A percentile compares a stretch with the other conserved stretches of the same genome.
Conservation (phyloP, 2,888 invertebrate species). For the Epirrhoe tristata region DNA sequence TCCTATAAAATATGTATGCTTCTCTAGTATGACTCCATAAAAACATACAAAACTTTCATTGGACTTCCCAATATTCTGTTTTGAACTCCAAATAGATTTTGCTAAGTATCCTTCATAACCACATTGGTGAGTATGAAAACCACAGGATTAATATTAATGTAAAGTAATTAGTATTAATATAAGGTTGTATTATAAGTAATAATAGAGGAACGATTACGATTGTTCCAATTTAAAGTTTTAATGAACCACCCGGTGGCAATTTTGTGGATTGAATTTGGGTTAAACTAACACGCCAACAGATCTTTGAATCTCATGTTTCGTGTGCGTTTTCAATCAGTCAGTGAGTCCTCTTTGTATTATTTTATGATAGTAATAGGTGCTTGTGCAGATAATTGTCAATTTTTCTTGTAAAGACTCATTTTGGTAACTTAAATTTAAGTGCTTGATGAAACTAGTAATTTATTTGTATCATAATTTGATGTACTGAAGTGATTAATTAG, state of each 20-base stretch:
- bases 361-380: slow-evolving; percentile 76
- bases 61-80: neutral
- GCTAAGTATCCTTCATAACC: slow-evolving; percentile 10
- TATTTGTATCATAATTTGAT: slow-evolving; percentile 71
- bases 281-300: neutral
- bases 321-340: neutral
- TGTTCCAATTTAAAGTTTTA: neutral
- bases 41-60: neutral
- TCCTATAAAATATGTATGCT: slow-evolving; percentile 21
- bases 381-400: slow-evolving; percentile 82
- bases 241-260: neutral
- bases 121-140: slow-evolving; percentile 27
- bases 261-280: neutral
- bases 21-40: neutral
- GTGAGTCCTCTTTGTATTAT: neutral
- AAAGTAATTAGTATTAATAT: slow-evolving; percentile 60
- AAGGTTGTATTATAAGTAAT: slow-evolving; percentile 79
- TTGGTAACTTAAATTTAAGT: slow-evolving; percentile 62
- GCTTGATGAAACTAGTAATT: slow-evolving; percentile 76
- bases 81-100: slow-evolving; percentile 9
- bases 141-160: slow-evolving; percentile 31
- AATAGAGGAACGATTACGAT: slow-evolving; percentile 52
- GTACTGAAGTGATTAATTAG: slow-evolving; percentile 79
- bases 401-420: slow-evolving; percentile 72
- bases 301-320: neutral